Evolutionary conservation across 2,113 vertebrate species (phyloP), one percentile per base, ranked within the genome.

Genomic region (Scalopus aquaticus): DNA sequence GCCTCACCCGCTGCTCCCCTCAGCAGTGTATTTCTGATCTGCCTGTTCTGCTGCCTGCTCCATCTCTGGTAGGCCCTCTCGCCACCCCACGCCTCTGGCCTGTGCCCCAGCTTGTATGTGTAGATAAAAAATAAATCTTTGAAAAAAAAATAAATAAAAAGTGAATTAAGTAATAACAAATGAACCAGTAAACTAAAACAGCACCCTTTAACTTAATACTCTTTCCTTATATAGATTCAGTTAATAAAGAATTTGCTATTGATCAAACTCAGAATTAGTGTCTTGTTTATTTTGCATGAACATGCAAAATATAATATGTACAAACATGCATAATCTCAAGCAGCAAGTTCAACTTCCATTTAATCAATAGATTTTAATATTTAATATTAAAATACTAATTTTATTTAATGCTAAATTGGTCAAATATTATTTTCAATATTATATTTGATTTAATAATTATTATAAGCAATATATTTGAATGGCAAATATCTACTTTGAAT

Each of bases 391-490:
- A 90, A 90, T 82, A 79, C 83, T 85, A 60, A 84, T 42, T 89
- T 54, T 44, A 51, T 67, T 67, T 81, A 94, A 81, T 92, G 56
- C 51, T 81, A 51, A 24, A 46, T 51, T 17, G 7, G 93, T 86
- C 62, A 67, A 78, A 78, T 88, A 44, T 91, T 86, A 56, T 86
- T 86, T 49, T 82, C 9, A 81, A 86, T 69, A 72, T 86, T 62
- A 69, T 90, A 64, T 89, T 64, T 35, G 3, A 69, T 58, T 88
- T 83, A 86, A 67, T 83, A n/a, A n/a, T 88, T 32, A 87, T 79
- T 46, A 93, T 89, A 91, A 89, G 44, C 28, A 86, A 79, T 56
- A 7, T 86, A 74, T 87, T 92, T 76, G 13, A 90, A 64, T 6
- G 60, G 17, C 6, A 89, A 90, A 79, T 86, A 46, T 76, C 0